Conservation (phyloP, 2,113 vertebrate species). For the Oncorhynchus clarkii region DNA sequence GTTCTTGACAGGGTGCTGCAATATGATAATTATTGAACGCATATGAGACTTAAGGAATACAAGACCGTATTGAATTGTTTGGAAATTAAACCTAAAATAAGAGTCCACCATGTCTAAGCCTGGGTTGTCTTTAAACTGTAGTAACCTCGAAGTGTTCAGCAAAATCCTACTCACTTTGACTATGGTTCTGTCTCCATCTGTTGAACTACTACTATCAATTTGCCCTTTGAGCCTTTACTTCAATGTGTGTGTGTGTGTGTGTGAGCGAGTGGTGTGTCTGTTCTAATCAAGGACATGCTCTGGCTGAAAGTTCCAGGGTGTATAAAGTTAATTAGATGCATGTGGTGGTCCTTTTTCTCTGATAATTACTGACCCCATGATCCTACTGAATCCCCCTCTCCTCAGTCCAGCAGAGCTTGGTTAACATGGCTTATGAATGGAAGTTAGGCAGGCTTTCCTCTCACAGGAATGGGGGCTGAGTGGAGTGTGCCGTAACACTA, state of each 20-base stretch:
- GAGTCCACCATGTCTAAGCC: too few relatives aligned
- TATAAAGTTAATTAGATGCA: not conserved
- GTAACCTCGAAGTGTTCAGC: too few relatives aligned
- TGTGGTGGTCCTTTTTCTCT: not conserved
- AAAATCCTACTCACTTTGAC: too few relatives aligned
- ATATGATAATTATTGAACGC: too few relatives aligned
- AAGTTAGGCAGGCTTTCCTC: not conserved
- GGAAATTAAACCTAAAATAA: too few relatives aligned
- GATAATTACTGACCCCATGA: not conserved
- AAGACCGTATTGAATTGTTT: too few relatives aligned
- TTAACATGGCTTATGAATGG: conserved; percentile 3
- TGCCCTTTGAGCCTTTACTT: not conserved
- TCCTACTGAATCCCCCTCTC: not conserved
- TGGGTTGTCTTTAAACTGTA: too few relatives aligned
- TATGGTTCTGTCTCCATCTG: too few relatives aligned
- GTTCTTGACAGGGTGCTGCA: not conserved
- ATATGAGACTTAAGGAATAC: too few relatives aligned
- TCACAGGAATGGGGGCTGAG: not conserved
- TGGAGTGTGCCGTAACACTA: not conserved
- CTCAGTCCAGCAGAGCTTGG: not conserved
- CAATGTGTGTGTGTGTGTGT: not conserved
- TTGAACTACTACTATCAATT: not conserved
- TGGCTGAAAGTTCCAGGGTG: not conserved
- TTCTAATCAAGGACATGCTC: not conserved
- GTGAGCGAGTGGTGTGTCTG: not conserved